Evolutionary conservation across 2,797 vertebrate species (phyloP), one percentile per base, ranked within the genome.

Genomic region (Eulemur rubriventer): DNA sequence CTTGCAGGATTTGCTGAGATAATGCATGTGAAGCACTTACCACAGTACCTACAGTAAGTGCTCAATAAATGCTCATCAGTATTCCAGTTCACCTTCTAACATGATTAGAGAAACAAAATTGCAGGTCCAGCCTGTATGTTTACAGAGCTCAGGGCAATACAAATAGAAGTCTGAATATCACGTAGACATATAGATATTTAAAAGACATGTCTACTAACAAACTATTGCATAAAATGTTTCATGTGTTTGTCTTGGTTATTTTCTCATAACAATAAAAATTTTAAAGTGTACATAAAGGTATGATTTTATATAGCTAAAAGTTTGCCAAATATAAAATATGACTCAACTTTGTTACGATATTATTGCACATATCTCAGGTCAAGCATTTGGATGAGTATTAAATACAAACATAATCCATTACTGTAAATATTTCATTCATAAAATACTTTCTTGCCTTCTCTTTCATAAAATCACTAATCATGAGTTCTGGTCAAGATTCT

Each of bases 401-500:
- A 91, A 80, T 59, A 89, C 26, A 81, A 89, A 72, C 18, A 57
- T 22, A 90, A 79, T 78, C 79, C 20, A 46, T 79, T 88, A 55
- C 61, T 75, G 18, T n/a, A 78, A 65, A 35, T 61, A 75, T 52
- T 85, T 92, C 13, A 43, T 90, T 76, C 59, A 61, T 65, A 79
- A 80, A 96, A 85, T 59, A 50, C 13, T 63, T 91, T 91, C 55
- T 48, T 84, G 10, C 20, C 50, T 84, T 95, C n/a, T 41, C 84
- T 81, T 63, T 84, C 52, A 13, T 13, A 89, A 92, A 80, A 59
- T 72, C 14, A 43, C 67, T 69, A 57, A 67, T 92, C 38, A 57
- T 57, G 8, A 65, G 16, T 91, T 82, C 38, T 48, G 16, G n/a
- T 79, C 38, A 85, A 55, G 20, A n/a, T 70, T 82, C 87, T 91